Conservation (phyloP, 2,113 vertebrate genomes). For the Centropristis striata region DNA sequence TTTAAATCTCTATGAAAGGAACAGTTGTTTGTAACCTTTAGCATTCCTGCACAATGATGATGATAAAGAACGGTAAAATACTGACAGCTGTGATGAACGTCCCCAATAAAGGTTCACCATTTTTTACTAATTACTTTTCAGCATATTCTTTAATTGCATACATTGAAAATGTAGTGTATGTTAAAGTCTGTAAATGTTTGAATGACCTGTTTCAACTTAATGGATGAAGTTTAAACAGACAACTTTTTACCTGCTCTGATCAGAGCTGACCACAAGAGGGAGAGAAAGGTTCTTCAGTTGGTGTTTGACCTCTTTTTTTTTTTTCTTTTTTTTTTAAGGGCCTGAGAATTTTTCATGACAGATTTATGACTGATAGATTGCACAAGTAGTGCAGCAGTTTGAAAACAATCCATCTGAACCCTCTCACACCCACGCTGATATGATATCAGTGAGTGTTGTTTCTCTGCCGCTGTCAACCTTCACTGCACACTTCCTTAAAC, state of each 20-base stretch:
- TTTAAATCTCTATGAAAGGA: not conserved
- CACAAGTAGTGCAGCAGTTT: too few relatives aligned
- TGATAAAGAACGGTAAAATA: not conserved
- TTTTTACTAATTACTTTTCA: not conserved
- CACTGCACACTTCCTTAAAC: not conserved
- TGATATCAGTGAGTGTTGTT: not conserved
- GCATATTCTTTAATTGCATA: not conserved
- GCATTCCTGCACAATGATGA: not conserved
- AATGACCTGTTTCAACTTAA: not conserved
- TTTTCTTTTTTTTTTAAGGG: not conserved
- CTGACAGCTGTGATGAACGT: not conserved
- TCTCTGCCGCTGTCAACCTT: not conserved
- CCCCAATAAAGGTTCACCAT: not conserved
- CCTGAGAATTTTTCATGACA: rapidly evolving
- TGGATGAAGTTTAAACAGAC: not conserved
- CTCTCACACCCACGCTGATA: not conserved
- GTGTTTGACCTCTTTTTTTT: not conserved
- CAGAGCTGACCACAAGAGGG: conserved; percentile 8
- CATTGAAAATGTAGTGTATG: not conserved
- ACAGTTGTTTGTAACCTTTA: not conserved
- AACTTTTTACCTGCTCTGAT: not conserved
- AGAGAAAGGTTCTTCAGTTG: not conserved
- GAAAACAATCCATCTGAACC: not conserved
- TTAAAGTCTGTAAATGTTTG: not conserved
- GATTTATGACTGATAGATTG: not conserved